These are phyloP conservation scores for Caenorhabditis virilis DNA, from an alignment of 2,888 invertebrate genomes.

Conservation along the genomic window DNA sequence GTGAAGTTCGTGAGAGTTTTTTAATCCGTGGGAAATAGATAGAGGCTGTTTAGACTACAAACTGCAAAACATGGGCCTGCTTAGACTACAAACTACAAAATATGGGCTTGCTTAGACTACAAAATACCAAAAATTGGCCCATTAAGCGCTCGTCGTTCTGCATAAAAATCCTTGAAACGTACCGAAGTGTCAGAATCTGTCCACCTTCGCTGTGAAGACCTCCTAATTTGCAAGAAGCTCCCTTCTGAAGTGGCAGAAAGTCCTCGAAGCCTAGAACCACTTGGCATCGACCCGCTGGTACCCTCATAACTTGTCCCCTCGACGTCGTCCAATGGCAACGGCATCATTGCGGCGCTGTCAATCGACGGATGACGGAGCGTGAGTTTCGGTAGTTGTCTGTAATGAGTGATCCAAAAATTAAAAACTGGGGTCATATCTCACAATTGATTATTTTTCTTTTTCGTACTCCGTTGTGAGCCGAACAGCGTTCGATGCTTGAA, in stretches of 20 bases:
- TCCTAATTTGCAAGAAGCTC: constrained; percentile 36
- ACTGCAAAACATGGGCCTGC: no score
- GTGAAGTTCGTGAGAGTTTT: no score
- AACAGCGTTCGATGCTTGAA: constrained; percentile 53
- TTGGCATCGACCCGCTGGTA: background rate
- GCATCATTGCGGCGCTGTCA: constrained; percentile 46
- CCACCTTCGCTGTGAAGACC: constrained; percentile 34
- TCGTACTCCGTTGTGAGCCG: constrained; percentile 36
- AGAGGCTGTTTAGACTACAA: no score
- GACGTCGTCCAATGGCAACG: constrained; percentile 37
- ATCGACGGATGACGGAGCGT: constrained; percentile 51
- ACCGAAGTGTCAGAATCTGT: constrained; percentile 43
- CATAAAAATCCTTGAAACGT: no score
- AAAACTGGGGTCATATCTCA: constrained; percentile 13
- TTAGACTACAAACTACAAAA: no score
- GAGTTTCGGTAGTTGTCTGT: constrained; percentile 46
- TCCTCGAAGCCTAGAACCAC: no score
- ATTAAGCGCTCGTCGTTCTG: no score
- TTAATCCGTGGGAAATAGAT: no score
- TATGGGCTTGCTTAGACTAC: no score
- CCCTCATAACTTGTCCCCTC: background rate
- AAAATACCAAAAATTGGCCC: no score
- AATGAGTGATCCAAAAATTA: constrained; percentile 6
- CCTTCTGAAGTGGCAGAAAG: constrained; percentile 5
- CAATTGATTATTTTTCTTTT: constrained; percentile 42